Evolutionary conservation across 2,797 vertebrate genomes (phyloP).

Genomic region (Enteromius trimaculatus): DNA sequence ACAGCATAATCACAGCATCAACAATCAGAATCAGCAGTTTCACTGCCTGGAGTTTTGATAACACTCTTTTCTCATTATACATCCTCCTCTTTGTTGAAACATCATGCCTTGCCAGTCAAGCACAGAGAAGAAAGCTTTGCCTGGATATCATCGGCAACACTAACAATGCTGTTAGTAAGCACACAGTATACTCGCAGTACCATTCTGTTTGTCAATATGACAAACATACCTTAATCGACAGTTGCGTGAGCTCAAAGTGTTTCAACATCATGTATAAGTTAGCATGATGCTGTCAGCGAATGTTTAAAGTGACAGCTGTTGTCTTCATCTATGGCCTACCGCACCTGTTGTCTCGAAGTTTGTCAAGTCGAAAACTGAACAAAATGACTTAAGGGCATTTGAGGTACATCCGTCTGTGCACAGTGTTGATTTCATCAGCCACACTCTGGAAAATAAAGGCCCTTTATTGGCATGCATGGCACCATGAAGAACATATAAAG

Average conservation of each 20-base stretch:
- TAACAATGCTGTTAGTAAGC: slow-evolving; percentile 18
- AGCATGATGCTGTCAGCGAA: slow-evolving; percentile 1
- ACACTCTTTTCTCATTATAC: background rate
- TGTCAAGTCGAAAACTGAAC: slow-evolving; percentile 10
- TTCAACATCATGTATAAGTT: slow-evolving; percentile 22
- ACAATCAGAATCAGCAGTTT: background rate
- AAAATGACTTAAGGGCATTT: slow-evolving; percentile 3
- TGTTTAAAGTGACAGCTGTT: slow-evolving; percentile 48
- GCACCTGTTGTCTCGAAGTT: slow-evolving; percentile 43
- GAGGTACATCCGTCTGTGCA: slow-evolving; percentile 2
- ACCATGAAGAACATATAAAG: background rate
- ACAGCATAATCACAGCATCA: background rate
- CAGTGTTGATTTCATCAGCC: background rate
- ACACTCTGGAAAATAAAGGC: background rate
- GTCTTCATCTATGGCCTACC: slow-evolving; percentile 32
- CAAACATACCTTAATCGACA: slow-evolving; percentile 37
- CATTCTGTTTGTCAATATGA: slow-evolving; percentile 26
- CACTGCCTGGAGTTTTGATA: background rate
- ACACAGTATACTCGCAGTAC: background rate
- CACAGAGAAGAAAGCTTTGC: background rate
- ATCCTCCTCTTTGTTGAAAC: background rate
- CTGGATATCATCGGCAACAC: slow-evolving; percentile 1
- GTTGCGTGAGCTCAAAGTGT: slow-evolving; percentile 25
- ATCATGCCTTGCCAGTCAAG: slow-evolving; percentile 4
- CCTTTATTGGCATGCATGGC: background rate